These are phyloP conservation scores for Drosophila atroscutellata DNA, from an alignment of 2,888 invertebrate genomes.

Conservation along the genomic window DNA sequence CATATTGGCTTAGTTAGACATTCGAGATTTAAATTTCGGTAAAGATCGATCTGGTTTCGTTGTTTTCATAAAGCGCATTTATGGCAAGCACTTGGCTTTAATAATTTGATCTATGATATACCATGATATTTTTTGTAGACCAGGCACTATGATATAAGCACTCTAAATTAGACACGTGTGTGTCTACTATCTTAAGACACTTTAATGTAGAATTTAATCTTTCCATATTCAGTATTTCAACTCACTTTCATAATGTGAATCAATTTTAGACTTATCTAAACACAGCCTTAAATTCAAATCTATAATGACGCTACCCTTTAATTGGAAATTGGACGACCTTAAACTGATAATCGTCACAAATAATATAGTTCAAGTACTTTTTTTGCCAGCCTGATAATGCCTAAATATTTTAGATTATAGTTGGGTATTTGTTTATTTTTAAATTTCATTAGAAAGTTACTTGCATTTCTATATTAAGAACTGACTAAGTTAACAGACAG, in stretches of 20 bases:
- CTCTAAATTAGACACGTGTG: neutral
- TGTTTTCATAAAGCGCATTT: neutral
- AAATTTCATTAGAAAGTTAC: constrained; percentile 17
- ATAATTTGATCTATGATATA: constrained; percentile 1
- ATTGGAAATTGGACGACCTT: neutral
- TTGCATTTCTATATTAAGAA: constrained; percentile 41
- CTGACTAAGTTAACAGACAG: constrained; percentile 38
- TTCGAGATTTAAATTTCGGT: constrained; percentile 24
- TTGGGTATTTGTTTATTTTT: constrained; percentile 29
- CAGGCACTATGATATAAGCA: neutral
- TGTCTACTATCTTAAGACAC: constrained; percentile 1
- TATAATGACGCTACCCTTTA: constrained; percentile 24
- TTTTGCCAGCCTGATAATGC: constrained; percentile 34
- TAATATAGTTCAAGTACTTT: constrained; percentile 14
- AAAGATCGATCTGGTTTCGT: constrained; percentile 28
- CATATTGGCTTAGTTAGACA: constrained; percentile 46
- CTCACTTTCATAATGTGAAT: neutral
- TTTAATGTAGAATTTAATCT: neutral
- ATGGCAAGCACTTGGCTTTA: neutral
- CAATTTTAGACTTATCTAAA: neutral
- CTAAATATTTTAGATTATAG: constrained; percentile 41
- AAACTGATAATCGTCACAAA: constrained; percentile 28
- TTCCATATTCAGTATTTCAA: neutral
- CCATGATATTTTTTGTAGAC: neutral
- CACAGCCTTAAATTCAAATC: constrained; percentile 1